A percentile compares a stretch with the other conserved stretches of the same genome.
phyloP scores from a whole-genome alignment of 2,888 invertebrate genomes.

The Dicycla oo region DNA sequence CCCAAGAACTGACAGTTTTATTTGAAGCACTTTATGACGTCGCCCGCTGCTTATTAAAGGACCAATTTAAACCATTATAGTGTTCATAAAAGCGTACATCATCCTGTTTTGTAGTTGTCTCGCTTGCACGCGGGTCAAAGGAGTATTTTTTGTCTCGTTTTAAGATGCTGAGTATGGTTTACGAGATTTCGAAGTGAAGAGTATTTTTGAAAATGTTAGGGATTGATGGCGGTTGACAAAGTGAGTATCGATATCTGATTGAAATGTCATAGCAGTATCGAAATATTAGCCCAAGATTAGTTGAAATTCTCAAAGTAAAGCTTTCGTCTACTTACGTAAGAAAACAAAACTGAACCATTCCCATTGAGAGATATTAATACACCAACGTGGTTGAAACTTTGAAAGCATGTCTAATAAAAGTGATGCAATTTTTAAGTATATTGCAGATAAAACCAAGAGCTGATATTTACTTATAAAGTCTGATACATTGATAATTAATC shows the following conservation, averaged over 20 bases:
- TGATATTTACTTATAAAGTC: neutral
- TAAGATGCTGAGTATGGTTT: conserved; percentile 83
- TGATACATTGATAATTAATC: conserved; percentile 23
- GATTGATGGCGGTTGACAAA: conserved; percentile 61
- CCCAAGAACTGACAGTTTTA: conserved; percentile 77
- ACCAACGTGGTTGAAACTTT: conserved; percentile 11
- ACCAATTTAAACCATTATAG: conserved; percentile 90
- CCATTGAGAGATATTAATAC: neutral
- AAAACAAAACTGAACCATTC: neutral
- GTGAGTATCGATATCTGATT: conserved; percentile 54
- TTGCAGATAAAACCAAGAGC: conserved; percentile 26
- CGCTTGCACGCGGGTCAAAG: conserved; percentile 61
- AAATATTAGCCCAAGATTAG: neutral
- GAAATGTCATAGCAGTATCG: neutral
- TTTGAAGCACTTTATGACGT: conserved; percentile 83
- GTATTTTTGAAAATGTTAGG: conserved; percentile 84
- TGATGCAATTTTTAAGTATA: conserved; percentile 21
- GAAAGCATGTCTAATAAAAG: neutral
- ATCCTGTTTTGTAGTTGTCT: conserved; percentile 84
- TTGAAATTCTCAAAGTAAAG: neutral
- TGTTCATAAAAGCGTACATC: conserved; percentile 88
- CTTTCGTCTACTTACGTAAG: neutral
- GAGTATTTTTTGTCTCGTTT: conserved; percentile 70
- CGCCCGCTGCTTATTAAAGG: conserved; percentile 84
- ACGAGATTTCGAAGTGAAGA: conserved; percentile 85